Conservation (phyloP, 1,140 invertebrate species). For the Drosophila lacertosa region DNA sequence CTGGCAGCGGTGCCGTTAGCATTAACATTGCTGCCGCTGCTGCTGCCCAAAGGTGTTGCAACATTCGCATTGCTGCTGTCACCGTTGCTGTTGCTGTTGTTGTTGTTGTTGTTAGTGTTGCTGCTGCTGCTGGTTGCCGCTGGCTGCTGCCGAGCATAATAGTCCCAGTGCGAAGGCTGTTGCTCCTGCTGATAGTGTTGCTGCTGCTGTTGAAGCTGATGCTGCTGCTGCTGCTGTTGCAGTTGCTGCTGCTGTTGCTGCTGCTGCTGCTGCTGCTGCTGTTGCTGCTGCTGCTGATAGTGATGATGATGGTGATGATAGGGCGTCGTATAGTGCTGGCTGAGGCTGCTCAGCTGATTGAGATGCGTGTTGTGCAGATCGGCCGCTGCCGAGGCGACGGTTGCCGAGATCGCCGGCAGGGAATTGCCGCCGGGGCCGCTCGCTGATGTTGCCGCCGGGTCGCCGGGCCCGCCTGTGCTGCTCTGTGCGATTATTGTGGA, state of each 20-base stretch:
- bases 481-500: slow-evolving; percentile 83
- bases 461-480: slow-evolving; percentile 68
- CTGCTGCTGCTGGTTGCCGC: slow-evolving; percentile 41
- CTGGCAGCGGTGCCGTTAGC: slow-evolving; percentile 17
- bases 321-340: slow-evolving; percentile 72
- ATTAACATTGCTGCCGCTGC: slow-evolving; percentile 34
- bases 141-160: slow-evolving; percentile 79
- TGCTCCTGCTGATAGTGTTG: slow-evolving; percentile 53
- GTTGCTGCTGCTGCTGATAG: slow-evolving; percentile 56
- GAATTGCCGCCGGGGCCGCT: slow-evolving; percentile 40
- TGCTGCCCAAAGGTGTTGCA: slow-evolving; percentile 35
- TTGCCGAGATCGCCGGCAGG: slow-evolving; percentile 37
- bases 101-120: slow-evolving; percentile 33
- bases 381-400: slow-evolving; percentile 44
- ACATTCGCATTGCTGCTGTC: slow-evolving; percentile 32
- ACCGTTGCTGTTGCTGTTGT: slow-evolving; percentile 34
- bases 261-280: slow-evolving; percentile 56
- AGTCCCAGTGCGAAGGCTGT: slow-evolving; percentile 77
- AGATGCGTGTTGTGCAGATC: slow-evolving; percentile 73
- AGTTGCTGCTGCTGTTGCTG: slow-evolving; percentile 58
- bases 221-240: slow-evolving; percentile 47
- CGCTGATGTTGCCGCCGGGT: slow-evolving; percentile 50
- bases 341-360: slow-evolving; percentile 76
- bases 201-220: slow-evolving; percentile 41
- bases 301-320: slow-evolving; percentile 63